These are phyloP conservation scores for Brachyptera risi DNA, from an alignment of 2,888 invertebrate genomes.

Conservation along the genomic window DNA sequence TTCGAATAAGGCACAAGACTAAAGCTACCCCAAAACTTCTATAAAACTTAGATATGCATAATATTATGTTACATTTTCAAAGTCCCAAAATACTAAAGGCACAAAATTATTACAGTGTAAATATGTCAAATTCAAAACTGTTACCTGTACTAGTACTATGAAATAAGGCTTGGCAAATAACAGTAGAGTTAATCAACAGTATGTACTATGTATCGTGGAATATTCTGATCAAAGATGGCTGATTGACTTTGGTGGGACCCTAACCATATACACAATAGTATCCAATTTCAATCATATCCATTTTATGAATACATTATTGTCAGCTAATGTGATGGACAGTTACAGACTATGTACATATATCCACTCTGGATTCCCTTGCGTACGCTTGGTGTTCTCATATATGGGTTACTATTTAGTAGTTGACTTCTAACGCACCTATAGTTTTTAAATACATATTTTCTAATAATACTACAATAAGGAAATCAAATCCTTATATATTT, in stretches of 20 bases:
- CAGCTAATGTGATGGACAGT: no score
- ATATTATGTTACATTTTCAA: constrained; percentile 6
- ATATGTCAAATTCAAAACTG: constrained; percentile 5
- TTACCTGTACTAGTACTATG: constrained; percentile 13
- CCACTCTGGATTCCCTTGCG: no score
- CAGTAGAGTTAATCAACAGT: neutral
- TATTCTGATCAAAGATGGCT: no score
- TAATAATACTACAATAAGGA: constrained; percentile 31
- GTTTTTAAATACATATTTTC: constrained; percentile 22
- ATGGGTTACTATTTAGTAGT: no score
- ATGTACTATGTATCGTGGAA: no score
- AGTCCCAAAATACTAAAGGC: constrained; percentile 19
- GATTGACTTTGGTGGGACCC: no score
- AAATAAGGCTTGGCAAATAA: constrained; percentile 17
- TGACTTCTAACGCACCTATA: neutral
- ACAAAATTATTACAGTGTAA: constrained; percentile 20
- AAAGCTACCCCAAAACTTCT: constrained; percentile 22
- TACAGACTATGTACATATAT: no score
- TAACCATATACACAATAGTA: no score
- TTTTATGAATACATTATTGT: neutral
- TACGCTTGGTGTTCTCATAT: neutral
- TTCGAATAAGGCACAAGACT: constrained; percentile 18
- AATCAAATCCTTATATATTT: constrained; percentile 8
- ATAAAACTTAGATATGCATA: constrained; percentile 22
- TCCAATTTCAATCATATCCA: neutral